Percentiles rank a stretch among this genome's conserved stretches.
Evolutionary conservation across 2,113 vertebrate genomes (phyloP).

Genomic region (Saccopteryx bilineata): DNA sequence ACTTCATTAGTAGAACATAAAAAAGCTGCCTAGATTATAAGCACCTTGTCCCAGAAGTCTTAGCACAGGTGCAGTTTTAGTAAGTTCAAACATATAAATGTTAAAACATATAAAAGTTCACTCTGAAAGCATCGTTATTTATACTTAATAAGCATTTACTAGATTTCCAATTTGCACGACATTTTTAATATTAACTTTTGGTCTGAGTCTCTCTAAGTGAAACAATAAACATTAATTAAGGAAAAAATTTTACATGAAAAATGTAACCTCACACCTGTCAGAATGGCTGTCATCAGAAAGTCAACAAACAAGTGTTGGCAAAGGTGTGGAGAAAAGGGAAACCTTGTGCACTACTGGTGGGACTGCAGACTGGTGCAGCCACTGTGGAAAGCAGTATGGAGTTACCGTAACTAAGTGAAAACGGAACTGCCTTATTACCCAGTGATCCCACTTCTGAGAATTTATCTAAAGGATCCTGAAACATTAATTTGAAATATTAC

Average conservation of each 20-base stretch:
- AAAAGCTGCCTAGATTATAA: not conserved
- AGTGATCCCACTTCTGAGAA: too few relatives aligned
- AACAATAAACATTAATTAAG: slow-evolving; percentile 24
- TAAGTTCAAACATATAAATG: not conserved
- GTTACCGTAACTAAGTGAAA: too few relatives aligned
- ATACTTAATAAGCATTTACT: slow-evolving; percentile 11
- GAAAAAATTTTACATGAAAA: slow-evolving; percentile 35
- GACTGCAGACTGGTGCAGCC: too few relatives aligned
- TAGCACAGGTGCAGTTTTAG: not conserved
- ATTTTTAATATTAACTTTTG: slow-evolving; percentile 1
- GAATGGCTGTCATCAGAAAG: too few relatives aligned
- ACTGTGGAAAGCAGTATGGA: too few relatives aligned
- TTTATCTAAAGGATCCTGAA: too few relatives aligned
- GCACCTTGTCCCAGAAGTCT: not conserved
- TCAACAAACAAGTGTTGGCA: too few relatives aligned
- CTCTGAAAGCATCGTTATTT: not conserved
- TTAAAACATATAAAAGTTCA: not conserved
- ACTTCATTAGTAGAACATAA: not conserved
- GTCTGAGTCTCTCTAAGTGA: slow-evolving; percentile 40
- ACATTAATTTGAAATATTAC: too few relatives aligned
- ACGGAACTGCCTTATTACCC: too few relatives aligned
- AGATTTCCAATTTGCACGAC: not conserved
- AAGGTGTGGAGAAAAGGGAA: too few relatives aligned
- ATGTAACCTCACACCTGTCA: too few relatives aligned
- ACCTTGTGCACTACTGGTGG: too few relatives aligned